Evolutionary conservation across 1,140 invertebrate species (phyloP).

Genomic region (Zophobas atratus): DNA sequence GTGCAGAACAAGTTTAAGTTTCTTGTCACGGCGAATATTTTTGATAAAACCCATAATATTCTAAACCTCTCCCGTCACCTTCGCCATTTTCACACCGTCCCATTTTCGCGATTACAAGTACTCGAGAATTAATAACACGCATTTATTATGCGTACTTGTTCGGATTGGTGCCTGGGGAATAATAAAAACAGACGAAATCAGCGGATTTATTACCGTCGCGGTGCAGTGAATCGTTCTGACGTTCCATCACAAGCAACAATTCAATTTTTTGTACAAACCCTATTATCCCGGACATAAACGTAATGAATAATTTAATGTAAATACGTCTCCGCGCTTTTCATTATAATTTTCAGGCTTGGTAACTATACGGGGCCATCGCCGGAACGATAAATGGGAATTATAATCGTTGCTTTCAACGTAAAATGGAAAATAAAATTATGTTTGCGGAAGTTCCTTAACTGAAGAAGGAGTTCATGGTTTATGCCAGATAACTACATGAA

Average conservation of each 20-base stretch:
- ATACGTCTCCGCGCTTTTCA: slow-evolving; percentile 10
- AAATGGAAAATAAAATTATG: too few relatives aligned
- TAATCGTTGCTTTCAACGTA: too few relatives aligned
- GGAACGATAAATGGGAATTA: too few relatives aligned
- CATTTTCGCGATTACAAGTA: slow-evolving; percentile 40
- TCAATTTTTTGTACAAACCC: slow-evolving; percentile 19
- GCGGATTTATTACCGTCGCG: slow-evolving; percentile 27
- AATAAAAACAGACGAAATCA: slow-evolving; percentile 43
- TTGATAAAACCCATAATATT: slow-evolving; percentile 49
- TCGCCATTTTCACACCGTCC: slow-evolving; percentile 12
- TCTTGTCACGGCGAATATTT: slow-evolving; percentile 32
- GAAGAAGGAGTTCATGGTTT: too few relatives aligned
- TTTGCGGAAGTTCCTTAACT: too few relatives aligned
- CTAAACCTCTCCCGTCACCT: neutral
- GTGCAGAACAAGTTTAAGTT: too few relatives aligned
- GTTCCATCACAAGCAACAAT: neutral
- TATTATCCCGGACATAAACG: slow-evolving; percentile 4
- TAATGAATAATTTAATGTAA: slow-evolving; percentile 8
- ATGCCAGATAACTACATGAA: too few relatives aligned
- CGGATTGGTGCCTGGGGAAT: slow-evolving; percentile 31
- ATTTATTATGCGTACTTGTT: slow-evolving; percentile 46
- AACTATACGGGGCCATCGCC: too few relatives aligned
- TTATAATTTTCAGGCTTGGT: neutral
- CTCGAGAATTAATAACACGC: slow-evolving; percentile 43
- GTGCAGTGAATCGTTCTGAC: neutral